These are phyloP conservation scores for Anthonomus grandis DNA, from an alignment of 1,140 invertebrate species.

Conservation along the genomic window DNA sequence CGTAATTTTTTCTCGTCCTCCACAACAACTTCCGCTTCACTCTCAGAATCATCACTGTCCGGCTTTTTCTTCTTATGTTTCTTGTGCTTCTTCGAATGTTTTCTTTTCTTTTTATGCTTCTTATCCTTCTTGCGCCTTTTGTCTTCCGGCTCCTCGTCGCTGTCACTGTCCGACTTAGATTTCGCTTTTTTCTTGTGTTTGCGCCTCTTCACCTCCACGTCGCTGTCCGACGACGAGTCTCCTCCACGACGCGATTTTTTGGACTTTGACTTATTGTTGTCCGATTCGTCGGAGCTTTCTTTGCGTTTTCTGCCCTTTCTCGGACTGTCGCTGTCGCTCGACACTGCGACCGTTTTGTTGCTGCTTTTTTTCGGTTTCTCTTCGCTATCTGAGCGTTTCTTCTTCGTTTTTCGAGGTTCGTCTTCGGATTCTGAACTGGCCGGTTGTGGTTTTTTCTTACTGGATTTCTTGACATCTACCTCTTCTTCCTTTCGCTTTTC, in stretches of 20 bases:
- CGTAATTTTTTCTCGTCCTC: constrained; percentile 85
- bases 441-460: constrained; percentile 50
- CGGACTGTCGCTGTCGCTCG: constrained; percentile 52
- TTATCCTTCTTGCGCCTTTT: constrained; percentile 69
- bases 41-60: constrained; percentile 59
- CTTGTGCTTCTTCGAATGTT: constrained; percentile 63
- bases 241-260: constrained; percentile 69
- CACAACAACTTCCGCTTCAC: constrained; percentile 59
- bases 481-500: constrained; percentile 48
- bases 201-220: constrained; percentile 50
- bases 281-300: constrained; percentile 47
- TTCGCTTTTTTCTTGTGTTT: constrained; percentile 42
- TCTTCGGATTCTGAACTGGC: constrained; percentile 46
- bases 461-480: constrained; percentile 47
- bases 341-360: constrained; percentile 54
- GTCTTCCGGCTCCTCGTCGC: constrained; percentile 65
- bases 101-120: constrained; percentile 69
- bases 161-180: constrained; percentile 47
- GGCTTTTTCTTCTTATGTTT: constrained; percentile 67
- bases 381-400: constrained; percentile 36
- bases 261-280: constrained; percentile 47
- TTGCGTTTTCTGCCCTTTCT: constrained; percentile 51
- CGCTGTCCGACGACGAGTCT: constrained; percentile 66
- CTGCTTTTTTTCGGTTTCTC: constrained; percentile 51
- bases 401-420: constrained; percentile 47